Base-by-base conservation (phyloP, 2,113 vertebrate genomes). In the Dicerorhinus sumatrensis region DNA sequence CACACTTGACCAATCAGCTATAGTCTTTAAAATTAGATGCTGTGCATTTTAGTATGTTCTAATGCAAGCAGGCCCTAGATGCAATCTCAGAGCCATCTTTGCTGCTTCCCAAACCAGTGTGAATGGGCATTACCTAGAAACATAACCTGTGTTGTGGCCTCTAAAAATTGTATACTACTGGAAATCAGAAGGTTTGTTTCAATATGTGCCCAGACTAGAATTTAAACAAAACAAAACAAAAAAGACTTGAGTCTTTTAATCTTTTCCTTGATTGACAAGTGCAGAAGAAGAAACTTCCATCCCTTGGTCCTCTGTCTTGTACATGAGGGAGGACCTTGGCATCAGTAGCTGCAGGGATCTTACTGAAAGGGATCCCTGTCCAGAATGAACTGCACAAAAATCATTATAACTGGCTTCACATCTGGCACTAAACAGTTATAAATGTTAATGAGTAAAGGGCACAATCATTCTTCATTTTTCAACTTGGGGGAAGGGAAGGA, bases 381-480 rank as follows among this genome's bases (percentile, higher is more conserved):
- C 80, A 84, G 36, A 94, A 88, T 60, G 31, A 97, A 76, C 11
- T 42, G 46, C 29, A 73, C 51, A 85, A 21, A 96, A 92, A 96
- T 88, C 23, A 92, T 94, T 92, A 75, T 75, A 93, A 86, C 23
- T 82, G 80, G 36, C 8, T 75, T 86, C 48, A 86, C 17, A 92
- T 86, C 42, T 69, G 79, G 33, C 42, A 75, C 72, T 67, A 93
- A 93, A 63, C 16, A 94, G 29, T 86, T 70, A 80, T 76, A 87
- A 85, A 85, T 82, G 8, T 36, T 94, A 91, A 85, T 94, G 73
- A 92, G 60, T 75, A n/a, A 97, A 90, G 23, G 56, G 8, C 7
- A 77, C 51, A 73, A 62, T 86, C 60, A 48, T 83, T 95, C 46
- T 79, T 62, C 48, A 90, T 72, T 97, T 89, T 96, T 90, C 36